Evolutionary conservation across 2,888 invertebrate genomes (phyloP), one percentile per base, ranked within the genome.

Genomic region (Eudemis profundana): DNA sequence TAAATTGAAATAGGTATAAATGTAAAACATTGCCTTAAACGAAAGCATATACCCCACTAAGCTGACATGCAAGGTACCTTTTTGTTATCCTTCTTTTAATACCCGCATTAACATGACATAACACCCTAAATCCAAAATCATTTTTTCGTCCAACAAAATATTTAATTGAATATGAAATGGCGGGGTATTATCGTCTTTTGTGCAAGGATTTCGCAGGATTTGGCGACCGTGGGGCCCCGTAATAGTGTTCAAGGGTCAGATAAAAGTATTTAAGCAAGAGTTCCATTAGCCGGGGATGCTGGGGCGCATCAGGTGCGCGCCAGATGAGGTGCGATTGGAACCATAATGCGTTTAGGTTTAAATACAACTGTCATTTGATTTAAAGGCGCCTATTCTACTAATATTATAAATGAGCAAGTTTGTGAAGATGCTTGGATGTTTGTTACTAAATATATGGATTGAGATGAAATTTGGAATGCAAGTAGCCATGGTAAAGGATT

Each of bases 121-220:
- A 78, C 77, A 81, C 81, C 81, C 76, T 78, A 82, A 87, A 85
- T 82, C 84, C 83, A 65, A 77, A 83, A 94, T 93, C 93, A 93
- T 94, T 93, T 93, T 93, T 94, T 87, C 79, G 81, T 86, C 87
- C 83, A 76, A 86, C 88, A 88, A 87, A 91, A 90, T 93, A 94
- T 94, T 94, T 94, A 94, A 94, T 95, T 94, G 94, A 95, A 95
- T 94, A 94, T 94, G 93, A 93, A 94, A 94, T 93, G 90, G 83
- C 78, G 76, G 78, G 87, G 92, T 81, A 89, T 92, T 92, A 91
- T 78, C 86, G 79, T 91, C 87, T 87, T 92, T 92, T 92, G 90
- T 91, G 77, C 75, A 72, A 74, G 89, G 90, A 86, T 90, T 90
- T 88, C 79, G 76, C 72, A 76, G 87, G 87, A 87, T 87, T 84